Evolutionary conservation across 2,113 vertebrate genomes (phyloP).

Genomic region (Rhagologus leucostigma): DNA sequence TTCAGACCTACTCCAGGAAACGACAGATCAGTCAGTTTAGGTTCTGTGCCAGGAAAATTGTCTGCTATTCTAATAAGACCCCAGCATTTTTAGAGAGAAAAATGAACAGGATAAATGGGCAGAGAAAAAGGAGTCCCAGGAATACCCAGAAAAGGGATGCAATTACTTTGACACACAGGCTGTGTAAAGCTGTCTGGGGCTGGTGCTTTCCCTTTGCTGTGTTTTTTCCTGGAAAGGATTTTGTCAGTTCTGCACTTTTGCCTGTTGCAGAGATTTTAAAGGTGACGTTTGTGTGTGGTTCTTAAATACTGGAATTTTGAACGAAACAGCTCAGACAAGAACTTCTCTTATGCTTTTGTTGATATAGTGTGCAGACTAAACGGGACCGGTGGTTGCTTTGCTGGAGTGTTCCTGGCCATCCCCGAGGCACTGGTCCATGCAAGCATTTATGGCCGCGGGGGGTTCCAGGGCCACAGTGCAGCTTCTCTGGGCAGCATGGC

Average conservation of each 20-base stretch:
- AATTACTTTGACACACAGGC: background rate
- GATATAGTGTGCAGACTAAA: background rate
- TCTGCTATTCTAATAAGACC: background rate
- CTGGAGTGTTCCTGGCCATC: background rate
- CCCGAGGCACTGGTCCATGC: background rate
- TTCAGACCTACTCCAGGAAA: background rate
- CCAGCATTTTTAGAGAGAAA: background rate
- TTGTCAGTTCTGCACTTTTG: background rate
- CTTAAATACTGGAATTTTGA: background rate
- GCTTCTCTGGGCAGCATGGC: background rate
- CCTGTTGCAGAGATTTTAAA: background rate
- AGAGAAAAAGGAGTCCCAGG: background rate
- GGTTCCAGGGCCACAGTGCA: background rate
- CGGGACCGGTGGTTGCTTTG: background rate
- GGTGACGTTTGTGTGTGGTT: background rate
- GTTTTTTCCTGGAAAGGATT: background rate
- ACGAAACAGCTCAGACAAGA: background rate
- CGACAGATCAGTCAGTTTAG: background rate
- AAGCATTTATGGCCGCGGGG: rapidly evolving
- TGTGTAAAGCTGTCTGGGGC: background rate
- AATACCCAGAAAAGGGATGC: background rate
- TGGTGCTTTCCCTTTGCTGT: background rate
- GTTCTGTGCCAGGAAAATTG: background rate
- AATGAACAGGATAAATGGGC: background rate
- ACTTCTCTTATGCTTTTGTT: background rate